phyloP scores from a whole-genome alignment of 2,888 invertebrate genomes.

The Unio pictorum region DNA sequence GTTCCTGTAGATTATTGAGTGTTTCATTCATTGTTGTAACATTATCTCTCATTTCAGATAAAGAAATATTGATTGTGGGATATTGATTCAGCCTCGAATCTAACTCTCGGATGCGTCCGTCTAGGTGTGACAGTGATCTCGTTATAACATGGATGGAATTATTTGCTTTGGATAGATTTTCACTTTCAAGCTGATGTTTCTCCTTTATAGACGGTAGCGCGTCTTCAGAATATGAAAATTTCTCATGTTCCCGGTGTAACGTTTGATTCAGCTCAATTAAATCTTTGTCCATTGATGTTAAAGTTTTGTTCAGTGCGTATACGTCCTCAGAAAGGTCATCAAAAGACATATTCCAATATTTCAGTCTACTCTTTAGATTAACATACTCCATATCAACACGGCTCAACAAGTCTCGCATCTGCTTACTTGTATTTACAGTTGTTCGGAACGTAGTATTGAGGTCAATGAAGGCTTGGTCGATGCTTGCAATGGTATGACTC shows the following conservation, averaged over 20 bases:
- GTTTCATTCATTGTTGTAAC: constrained; percentile 25
- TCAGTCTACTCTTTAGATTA: too few relatives aligned
- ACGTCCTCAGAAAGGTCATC: constrained; percentile 3
- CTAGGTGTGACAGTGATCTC: constrained; percentile 13
- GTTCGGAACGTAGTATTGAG: too few relatives aligned
- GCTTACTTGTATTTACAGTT: too few relatives aligned
- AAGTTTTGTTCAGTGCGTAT: constrained; percentile 11
- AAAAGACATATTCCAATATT: constrained; percentile 3
- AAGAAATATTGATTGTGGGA: constrained; percentile 21
- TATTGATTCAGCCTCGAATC: constrained; percentile 17
- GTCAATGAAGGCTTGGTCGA: too few relatives aligned
- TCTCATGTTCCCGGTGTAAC: constrained; percentile 15
- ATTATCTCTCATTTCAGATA: constrained; percentile 17
- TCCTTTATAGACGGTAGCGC: constrained; percentile 15
- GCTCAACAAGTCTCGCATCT: too few relatives aligned
- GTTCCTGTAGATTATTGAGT: constrained; percentile 24
- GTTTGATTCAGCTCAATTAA: constrained; percentile 14
- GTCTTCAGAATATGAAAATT: constrained; percentile 11
- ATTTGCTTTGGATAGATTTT: constrained; percentile 23
- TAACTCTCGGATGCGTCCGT: constrained; percentile 14
- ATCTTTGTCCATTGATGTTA: constrained; percentile 1
- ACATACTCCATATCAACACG: too few relatives aligned
- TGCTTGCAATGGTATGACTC: too few relatives aligned
- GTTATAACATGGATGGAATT: constrained; percentile 19
- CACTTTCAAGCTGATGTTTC: constrained; percentile 12